These are phyloP conservation scores for Sebastes aleutianus DNA, from an alignment of 2,797 vertebrate species.

Conservation along the genomic window DNA sequence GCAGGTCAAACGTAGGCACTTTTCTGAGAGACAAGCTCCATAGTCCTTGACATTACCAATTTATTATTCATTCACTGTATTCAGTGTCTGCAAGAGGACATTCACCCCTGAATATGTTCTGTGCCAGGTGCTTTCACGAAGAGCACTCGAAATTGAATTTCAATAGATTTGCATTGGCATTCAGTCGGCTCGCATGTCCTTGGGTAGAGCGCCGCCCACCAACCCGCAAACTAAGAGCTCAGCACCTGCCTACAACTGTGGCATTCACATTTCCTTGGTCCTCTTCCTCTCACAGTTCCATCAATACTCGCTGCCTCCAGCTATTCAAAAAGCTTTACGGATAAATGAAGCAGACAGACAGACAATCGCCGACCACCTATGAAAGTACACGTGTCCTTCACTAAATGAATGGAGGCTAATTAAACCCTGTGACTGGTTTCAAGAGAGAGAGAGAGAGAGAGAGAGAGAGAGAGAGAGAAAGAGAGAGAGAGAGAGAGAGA, in stretches of 20 bases:
- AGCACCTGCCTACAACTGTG: slow-evolving; percentile 56
- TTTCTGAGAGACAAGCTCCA: slow-evolving; percentile 39
- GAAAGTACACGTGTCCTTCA: slow-evolving; percentile 65
- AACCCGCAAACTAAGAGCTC: slow-evolving; percentile 40
- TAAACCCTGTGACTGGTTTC: slow-evolving; percentile 45
- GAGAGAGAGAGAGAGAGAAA: not conserved
- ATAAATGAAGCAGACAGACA: slow-evolving; percentile 44
- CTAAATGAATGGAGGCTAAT: slow-evolving; percentile 63
- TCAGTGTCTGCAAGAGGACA: slow-evolving; percentile 55
- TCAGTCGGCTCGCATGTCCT: slow-evolving; percentile 65
- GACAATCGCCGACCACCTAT: slow-evolving; percentile 49
- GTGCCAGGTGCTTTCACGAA: slow-evolving; percentile 65
- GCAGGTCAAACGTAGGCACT: slow-evolving; percentile 53
- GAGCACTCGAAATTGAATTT: slow-evolving; percentile 75
- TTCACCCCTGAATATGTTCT: slow-evolving; percentile 60
- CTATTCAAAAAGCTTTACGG: slow-evolving; percentile 54
- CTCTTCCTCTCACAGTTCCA: slow-evolving; percentile 41
- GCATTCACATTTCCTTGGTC: slow-evolving; percentile 60
- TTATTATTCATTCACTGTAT: slow-evolving; percentile 68
- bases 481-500: not conserved
- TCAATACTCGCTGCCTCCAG: slow-evolving; percentile 56
- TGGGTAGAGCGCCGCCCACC: slow-evolving; percentile 57
- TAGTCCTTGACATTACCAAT: slow-evolving; percentile 64
- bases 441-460: slow-evolving; percentile 11
- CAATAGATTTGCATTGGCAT: slow-evolving; percentile 75